Percentiles rank a stretch among this genome's conserved stretches.
phyloP scores from a whole-genome alignment of 2,113 vertebrate genomes.

The Oxyura jamaicensis region DNA sequence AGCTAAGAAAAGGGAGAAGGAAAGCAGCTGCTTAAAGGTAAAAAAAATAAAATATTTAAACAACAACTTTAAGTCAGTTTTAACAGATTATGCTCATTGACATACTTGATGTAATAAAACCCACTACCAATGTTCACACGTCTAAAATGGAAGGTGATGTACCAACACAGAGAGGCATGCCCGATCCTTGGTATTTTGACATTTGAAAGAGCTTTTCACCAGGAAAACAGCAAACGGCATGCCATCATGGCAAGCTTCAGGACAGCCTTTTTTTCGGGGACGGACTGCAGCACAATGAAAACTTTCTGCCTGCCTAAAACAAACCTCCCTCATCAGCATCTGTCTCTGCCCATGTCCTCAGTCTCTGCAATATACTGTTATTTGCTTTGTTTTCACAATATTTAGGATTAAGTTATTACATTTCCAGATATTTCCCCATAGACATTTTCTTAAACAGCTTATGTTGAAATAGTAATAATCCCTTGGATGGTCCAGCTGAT shows the following conservation, averaged over 20 bases:
- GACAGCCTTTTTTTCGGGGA: not conserved
- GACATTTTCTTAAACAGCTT: conserved; percentile 58
- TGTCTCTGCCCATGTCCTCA: not conserved
- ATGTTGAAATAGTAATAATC: not conserved
- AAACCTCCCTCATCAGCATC: rapidly evolving
- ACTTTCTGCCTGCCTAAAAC: not conserved
- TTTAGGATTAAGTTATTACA: conserved; percentile 54
- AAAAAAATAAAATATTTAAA: not conserved
- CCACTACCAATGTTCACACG: not conserved
- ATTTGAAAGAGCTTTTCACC: not conserved
- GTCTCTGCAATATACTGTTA: not conserved
- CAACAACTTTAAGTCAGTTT: no score
- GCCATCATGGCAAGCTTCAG: not conserved
- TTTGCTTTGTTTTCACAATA: conserved; percentile 35
- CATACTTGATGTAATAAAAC: not conserved
- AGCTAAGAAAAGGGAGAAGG: not conserved
- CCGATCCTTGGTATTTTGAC: not conserved
- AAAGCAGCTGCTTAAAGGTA: not conserved
- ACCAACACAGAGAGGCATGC: not conserved
- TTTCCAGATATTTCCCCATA: conserved; percentile 27
- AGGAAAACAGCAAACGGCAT: not conserved
- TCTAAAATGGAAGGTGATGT: rapidly evolving
- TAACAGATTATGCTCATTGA: not conserved
- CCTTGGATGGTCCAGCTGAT: conserved; percentile 40
- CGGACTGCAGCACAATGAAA: not conserved